Base-by-base conservation (phyloP, 2,113 vertebrate species). In the Sterrhoptilus dennistouni region DNA sequence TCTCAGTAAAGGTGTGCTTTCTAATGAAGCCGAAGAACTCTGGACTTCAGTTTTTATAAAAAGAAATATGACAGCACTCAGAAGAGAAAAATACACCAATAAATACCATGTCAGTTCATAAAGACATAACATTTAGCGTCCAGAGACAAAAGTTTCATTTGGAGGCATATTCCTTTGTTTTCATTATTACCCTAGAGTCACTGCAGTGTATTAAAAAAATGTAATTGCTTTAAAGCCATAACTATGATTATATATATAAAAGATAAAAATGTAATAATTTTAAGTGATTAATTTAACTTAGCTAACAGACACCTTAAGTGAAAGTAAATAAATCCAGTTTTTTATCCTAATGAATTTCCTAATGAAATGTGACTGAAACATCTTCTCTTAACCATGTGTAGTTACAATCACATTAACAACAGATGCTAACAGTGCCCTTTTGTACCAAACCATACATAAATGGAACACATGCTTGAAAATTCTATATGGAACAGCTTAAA, bases 61-160 rank as follows among this genome's bases (percentile, higher is more conserved):
- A 97, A 99, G 98, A 97, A 99, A 99, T 94, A 98, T 98, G 94
- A 99, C 95, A n/a, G 98, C 98, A 95, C 99, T 99, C 96, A 64
- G 97, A 97, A 96, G 38, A 96, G 91, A 97, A 96, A 56, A 96
- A 83, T 61, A 95, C 27, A 89, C 27, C 74, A 87, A 68, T 68
- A 77, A 88, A 74, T 82, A 86, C 16, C 53, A 83, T 9, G 71
- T 90, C 82, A 96, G 36, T 28, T 88, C 49, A 66, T 12, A 54
- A 65, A 8, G 35, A 53, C 13, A 5, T 47, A 87, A 89, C 14
- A 52, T 56, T 74, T n/a, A 84, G n/a, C 7, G 3, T 87, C 18
- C 50, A 89, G 45, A 87, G 36, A 81, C 28, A 53, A 33, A 89
- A 89, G 20, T 47, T 87, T 3, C 19, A 91, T 47, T 52, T 71